These are phyloP conservation scores for Rhodeus uyekii DNA, from an alignment of 2,797 vertebrate species.

Conservation along the genomic window DNA sequence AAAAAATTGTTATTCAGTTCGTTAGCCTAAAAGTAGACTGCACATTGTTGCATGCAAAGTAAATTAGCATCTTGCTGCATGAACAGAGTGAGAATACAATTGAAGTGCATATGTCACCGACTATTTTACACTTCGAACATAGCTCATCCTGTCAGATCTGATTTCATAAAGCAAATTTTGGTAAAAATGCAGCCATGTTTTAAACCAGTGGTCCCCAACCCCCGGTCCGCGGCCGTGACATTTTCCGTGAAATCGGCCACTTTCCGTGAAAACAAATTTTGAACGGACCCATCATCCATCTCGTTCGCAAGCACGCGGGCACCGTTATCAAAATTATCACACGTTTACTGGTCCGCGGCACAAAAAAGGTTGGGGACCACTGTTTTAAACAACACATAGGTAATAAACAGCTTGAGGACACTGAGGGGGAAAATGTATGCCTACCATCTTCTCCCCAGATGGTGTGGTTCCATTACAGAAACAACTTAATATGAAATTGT, in stretches of 20 bases:
- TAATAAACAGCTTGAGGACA: constrained; percentile 26
- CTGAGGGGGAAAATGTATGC: constrained; percentile 4
- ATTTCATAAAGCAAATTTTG: neutral
- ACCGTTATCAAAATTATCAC: too few species aligned
- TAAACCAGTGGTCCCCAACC: too few species aligned
- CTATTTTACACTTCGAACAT: neutral
- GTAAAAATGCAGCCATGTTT: neutral
- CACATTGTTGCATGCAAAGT: neutral
- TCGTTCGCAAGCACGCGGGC: too few species aligned
- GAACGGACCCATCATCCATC: too few species aligned
- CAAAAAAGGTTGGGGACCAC: too few species aligned
- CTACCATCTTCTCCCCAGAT: constrained; percentile 39
- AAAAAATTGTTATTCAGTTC: neutral
- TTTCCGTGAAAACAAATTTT: too few species aligned
- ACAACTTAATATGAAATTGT: constrained; percentile 57
- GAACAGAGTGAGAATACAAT: neutral
- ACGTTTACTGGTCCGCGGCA: too few species aligned
- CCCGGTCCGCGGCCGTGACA: too few species aligned
- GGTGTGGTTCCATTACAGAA: constrained; percentile 29
- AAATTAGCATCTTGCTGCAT: neutral
- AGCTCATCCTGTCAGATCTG: neutral
- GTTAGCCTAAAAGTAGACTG: neutral
- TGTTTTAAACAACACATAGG: neutral
- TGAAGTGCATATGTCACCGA: neutral
- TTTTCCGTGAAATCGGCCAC: too few species aligned